phyloP scores from a whole-genome alignment of 2,888 invertebrate genomes.

The Thereva nobilitata region DNA sequence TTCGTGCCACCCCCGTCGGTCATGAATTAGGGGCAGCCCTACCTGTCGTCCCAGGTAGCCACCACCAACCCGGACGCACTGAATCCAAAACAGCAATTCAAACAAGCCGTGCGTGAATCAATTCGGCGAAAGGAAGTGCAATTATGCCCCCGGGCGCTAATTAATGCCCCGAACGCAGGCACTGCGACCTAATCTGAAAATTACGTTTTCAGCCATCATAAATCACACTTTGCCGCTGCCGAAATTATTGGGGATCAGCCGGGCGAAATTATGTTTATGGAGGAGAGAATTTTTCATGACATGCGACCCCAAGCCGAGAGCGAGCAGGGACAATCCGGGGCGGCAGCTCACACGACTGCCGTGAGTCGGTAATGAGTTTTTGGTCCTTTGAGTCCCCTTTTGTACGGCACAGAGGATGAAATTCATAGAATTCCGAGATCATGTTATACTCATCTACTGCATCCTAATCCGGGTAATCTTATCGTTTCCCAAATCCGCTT shows the following conservation, averaged over 20 bases:
- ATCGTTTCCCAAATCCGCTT: constrained; percentile 34
- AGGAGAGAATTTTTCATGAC: constrained; percentile 28
- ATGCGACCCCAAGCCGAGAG: background rate
- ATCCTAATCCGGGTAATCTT: constrained; percentile 36
- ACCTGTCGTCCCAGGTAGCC: too few relatives aligned
- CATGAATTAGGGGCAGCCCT: too few relatives aligned
- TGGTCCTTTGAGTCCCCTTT: constrained; percentile 23
- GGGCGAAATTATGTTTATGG: constrained; percentile 24
- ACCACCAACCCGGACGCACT: background rate
- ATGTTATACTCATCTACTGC: constrained; percentile 14
- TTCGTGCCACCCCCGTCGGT: too few relatives aligned
- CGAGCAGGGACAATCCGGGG: background rate
- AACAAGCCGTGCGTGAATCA: background rate
- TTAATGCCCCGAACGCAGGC: constrained; percentile 21
- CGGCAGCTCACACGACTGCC: background rate
- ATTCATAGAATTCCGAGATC: constrained; percentile 12
- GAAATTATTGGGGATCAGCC: constrained; percentile 33
- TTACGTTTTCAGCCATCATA: constrained; percentile 36
- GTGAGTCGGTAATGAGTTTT: constrained; percentile 28
- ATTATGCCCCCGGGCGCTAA: constrained; percentile 20
- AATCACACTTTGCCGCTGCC: constrained; percentile 27
- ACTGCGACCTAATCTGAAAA: constrained; percentile 23
- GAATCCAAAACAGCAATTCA: too few relatives aligned
- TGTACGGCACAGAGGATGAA: constrained; percentile 7
- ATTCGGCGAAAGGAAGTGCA: constrained; percentile 8